Percentiles rank a stretch among this genome's conserved stretches.
Conservation (phyloP, 37 sponge, comb jelly and placozoan genomes). For the Axinella damicornis region DNA sequence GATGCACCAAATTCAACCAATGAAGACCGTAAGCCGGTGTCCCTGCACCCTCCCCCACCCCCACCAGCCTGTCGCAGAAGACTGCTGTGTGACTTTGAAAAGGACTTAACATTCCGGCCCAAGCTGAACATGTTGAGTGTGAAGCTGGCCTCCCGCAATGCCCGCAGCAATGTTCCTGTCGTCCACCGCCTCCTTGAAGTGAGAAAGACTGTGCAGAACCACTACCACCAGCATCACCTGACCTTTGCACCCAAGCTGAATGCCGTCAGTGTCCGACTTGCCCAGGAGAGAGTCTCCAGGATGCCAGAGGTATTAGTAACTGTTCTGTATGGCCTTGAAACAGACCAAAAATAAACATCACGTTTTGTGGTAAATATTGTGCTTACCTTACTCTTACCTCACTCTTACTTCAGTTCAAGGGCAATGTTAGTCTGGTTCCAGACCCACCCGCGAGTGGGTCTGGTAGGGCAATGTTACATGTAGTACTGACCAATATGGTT, state of each 20-base stretch:
- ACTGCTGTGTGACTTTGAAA: slow-evolving; percentile 13
- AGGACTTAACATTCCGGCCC: slow-evolving; percentile 66
- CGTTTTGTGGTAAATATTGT: too few species aligned
- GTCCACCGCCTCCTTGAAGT: slow-evolving; percentile 18
- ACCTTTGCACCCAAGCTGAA: slow-evolving; percentile 80
- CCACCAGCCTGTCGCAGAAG: slow-evolving; percentile 38
- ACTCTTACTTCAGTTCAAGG: too few species aligned
- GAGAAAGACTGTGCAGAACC: background rate
- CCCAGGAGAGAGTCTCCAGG: slow-evolving; percentile 51
- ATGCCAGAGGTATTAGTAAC: slow-evolving; percentile 41
- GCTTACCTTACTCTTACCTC: too few species aligned
- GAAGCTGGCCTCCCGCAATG: slow-evolving; percentile 30
- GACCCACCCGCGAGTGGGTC: too few species aligned
- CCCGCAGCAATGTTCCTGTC: slow-evolving; percentile 14
- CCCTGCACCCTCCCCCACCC: too few species aligned
- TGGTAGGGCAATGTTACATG: too few species aligned
- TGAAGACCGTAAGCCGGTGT: too few species aligned
- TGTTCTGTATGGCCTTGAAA: background rate
- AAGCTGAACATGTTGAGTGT: slow-evolving; percentile 55
- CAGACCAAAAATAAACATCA: too few species aligned
- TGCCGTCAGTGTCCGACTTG: slow-evolving; percentile 54
- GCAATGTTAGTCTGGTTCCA: too few species aligned
- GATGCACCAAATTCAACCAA: too few species aligned
- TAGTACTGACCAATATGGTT: too few species aligned
- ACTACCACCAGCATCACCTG: background rate